Conservation (phyloP, 2,888 invertebrate species). For the Drosophila borealis region DNA sequence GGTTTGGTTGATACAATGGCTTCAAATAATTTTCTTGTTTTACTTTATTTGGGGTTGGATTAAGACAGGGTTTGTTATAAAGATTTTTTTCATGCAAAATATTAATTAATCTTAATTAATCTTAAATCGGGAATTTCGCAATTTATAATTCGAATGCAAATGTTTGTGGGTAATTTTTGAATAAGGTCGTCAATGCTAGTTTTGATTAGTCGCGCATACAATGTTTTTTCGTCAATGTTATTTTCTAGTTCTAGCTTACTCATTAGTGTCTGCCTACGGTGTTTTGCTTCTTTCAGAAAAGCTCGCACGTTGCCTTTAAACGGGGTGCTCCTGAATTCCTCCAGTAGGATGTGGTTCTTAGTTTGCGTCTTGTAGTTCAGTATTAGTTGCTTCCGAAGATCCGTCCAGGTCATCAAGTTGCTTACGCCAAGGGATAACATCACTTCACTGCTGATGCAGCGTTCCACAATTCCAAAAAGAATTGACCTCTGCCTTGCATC, state of each 20-base stretch:
- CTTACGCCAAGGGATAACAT: background rate
- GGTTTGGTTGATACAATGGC: background rate
- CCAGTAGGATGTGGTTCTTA: constrained; percentile 9
- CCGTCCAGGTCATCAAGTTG: too few relatives aligned
- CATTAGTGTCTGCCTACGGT: too few relatives aligned
- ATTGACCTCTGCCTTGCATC: too few relatives aligned
- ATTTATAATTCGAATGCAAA: background rate
- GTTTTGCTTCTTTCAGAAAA: too few relatives aligned
- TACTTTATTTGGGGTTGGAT: background rate
- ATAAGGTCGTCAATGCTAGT: background rate
- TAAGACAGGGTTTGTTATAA: too few relatives aligned
- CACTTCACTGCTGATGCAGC: too few relatives aligned
- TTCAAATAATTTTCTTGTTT: background rate
- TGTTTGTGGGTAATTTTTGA: background rate
- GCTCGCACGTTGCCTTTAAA: background rate
- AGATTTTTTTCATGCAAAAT: background rate
- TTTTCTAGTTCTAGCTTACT: too few relatives aligned
- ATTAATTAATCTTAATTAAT: background rate
- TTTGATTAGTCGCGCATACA: background rate
- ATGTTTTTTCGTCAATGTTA: background rate
- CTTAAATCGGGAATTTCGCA: background rate
- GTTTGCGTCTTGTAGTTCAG: constrained; percentile 7
- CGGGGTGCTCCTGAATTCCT: constrained; percentile 8
- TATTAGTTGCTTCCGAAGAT: background rate
- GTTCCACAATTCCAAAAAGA: too few relatives aligned